Conservation (phyloP, 2,888 invertebrate genomes). For the Drosophila emarginata region DNA sequence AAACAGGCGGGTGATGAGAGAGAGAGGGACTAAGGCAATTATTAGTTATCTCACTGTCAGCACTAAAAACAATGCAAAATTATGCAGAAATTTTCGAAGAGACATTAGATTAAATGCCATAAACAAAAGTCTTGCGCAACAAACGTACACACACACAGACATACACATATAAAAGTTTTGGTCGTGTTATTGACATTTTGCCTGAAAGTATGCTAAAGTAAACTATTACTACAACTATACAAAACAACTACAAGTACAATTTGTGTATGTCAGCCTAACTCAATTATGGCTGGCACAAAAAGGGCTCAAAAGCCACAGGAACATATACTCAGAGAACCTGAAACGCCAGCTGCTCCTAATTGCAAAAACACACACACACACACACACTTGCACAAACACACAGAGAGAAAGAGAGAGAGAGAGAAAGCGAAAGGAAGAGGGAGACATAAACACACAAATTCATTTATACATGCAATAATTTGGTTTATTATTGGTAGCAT, state of each 20-base stretch:
- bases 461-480: constrained; percentile 76
- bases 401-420: too few species aligned
- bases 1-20: not conserved
- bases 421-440: too few species aligned
- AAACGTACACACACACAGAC: not conserved
- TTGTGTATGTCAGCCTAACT: constrained; percentile 56
- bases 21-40: constrained; percentile 47
- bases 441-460: constrained; percentile 34
- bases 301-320: constrained; percentile 72
- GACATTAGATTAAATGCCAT: constrained; percentile 46
- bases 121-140: constrained; percentile 41
- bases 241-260: constrained; percentile 28
- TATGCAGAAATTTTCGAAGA: constrained; percentile 43
- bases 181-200: constrained; percentile 22
- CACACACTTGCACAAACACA: constrained; percentile 8
- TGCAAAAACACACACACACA: constrained; percentile 31
- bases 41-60: constrained; percentile 27
- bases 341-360: constrained; percentile 72
- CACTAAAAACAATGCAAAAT: constrained; percentile 34
- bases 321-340: constrained; percentile 51
- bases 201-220: constrained; percentile 53
- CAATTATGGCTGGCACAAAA: constrained; percentile 67
- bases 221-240: constrained; percentile 33
- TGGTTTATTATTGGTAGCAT: constrained; percentile 68
- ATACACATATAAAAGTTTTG: constrained; percentile 30